Percentiles rank a stretch among this genome's conserved stretches.
Evolutionary conservation across 2,797 vertebrate species (phyloP).

Genomic region (Lates japonicus): DNA sequence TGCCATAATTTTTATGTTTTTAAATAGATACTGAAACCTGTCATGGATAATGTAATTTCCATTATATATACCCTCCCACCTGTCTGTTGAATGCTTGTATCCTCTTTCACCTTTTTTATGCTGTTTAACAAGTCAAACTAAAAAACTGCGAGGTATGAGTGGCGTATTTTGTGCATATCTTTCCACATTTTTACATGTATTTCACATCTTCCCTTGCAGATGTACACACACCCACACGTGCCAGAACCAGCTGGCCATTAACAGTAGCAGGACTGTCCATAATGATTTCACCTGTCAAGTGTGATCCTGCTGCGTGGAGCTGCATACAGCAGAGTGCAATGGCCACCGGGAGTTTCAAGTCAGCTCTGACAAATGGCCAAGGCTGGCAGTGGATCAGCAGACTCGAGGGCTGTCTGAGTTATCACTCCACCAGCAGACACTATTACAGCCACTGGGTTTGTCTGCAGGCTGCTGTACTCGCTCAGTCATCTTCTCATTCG

Average conservation of each 20-base stretch:
- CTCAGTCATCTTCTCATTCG: conserved; percentile 41
- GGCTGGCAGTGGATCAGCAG: conserved; percentile 79
- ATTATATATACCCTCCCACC: neutral
- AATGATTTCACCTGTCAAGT: conserved; percentile 80
- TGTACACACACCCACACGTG: conserved; percentile 28
- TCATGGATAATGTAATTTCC: neutral
- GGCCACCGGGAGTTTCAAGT: conserved; percentile 79
- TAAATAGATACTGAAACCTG: neutral
- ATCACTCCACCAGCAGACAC: conserved; percentile 79
- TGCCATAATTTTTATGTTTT: neutral
- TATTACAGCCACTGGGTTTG: conserved; percentile 77
- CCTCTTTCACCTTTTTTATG: neutral
- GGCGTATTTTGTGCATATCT: conserved; percentile 22
- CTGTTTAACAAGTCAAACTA: neutral
- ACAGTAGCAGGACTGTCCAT: conserved; percentile 59
- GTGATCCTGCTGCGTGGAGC: conserved; percentile 56
- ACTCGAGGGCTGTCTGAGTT: conserved; percentile 78
- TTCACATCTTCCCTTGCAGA: conserved; percentile 33
- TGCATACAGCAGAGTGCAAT: conserved; percentile 61
- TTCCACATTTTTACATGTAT: conserved; percentile 56
- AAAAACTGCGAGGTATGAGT: conserved; percentile 2
- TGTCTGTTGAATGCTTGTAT: neutral
- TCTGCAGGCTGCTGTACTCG: conserved; percentile 60
- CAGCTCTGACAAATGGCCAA: conserved; percentile 81
- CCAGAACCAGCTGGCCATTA: conserved; percentile 63